These are phyloP conservation scores for Oncopodura yosiiana DNA, from an alignment of 1,140 invertebrate genomes.

Conservation along the genomic window DNA sequence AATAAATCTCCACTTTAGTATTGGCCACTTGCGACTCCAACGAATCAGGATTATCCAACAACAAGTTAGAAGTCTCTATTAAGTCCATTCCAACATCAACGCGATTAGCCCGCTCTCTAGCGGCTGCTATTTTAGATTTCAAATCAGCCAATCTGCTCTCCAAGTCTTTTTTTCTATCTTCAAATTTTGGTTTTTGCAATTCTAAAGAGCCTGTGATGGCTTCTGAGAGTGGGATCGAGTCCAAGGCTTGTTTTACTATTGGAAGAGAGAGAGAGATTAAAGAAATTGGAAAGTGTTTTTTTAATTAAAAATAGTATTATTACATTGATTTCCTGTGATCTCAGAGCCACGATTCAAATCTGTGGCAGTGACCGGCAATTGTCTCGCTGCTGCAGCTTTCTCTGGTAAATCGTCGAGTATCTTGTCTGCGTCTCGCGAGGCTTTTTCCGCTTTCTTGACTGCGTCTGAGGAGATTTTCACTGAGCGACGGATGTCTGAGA, in stretches of 20 bases:
- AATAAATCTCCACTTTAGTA: conserved; percentile 74
- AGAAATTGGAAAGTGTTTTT: background rate
- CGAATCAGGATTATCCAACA: conserved; percentile 73
- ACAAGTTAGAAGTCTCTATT: conserved; percentile 66
- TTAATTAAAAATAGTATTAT: background rate
- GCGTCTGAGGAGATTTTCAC: conserved; percentile 39
- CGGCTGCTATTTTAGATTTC: conserved; percentile 62
- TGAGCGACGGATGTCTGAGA: conserved; percentile 13
- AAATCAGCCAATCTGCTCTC: conserved; percentile 52
- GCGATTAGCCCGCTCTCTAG: conserved; percentile 51
- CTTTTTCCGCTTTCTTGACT: conserved; percentile 49
- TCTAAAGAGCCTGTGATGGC: conserved; percentile 28
- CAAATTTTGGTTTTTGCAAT: conserved; percentile 25
- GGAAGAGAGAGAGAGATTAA: conserved; percentile 6
- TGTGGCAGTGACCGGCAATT: conserved; percentile 19
- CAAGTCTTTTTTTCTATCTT: conserved; percentile 21
- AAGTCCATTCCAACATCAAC: conserved; percentile 76
- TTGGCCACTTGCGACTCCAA: conserved; percentile 71
- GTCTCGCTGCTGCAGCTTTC: background rate
- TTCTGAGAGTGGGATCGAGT: conserved; percentile 27
- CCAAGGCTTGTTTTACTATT: conserved; percentile 31
- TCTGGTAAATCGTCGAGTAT: conserved; percentile 14
- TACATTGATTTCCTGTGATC: conserved; percentile 29
- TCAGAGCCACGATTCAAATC: conserved; percentile 30
- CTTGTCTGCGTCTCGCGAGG: conserved; percentile 39